phyloP scores from a whole-genome alignment of 2,888 invertebrate species.

The Auanema sp. region DNA sequence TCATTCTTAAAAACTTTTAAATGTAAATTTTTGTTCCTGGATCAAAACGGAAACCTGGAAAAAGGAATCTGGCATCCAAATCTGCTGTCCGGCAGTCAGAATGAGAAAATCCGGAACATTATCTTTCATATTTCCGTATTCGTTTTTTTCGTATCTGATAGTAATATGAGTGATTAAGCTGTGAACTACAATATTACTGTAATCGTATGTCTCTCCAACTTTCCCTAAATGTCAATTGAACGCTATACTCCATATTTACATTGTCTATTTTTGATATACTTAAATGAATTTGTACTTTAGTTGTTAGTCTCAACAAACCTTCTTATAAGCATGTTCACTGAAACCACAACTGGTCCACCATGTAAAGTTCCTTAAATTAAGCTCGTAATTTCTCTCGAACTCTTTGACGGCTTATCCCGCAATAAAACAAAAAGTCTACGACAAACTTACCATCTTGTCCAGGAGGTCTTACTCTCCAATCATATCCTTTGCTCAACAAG shows the following conservation, averaged over 20 bases:
- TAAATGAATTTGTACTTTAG: background rate
- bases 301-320: slow-evolving; percentile 24
- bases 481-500: slow-evolving; percentile 57
- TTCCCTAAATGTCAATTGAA: slow-evolving; percentile 93
- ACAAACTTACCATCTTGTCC: slow-evolving; percentile 37
- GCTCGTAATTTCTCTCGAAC: background rate
- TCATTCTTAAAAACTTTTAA: slow-evolving; percentile 78
- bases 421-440: background rate
- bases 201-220: slow-evolving; percentile 90
- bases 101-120: slow-evolving; percentile 59
- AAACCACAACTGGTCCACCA: slow-evolving; percentile 55
- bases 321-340: slow-evolving; percentile 60
- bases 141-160: slow-evolving; percentile 32
- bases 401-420: too few relatives aligned
- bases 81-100: slow-evolving; percentile 72
- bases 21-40: background rate
- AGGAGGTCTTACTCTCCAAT: slow-evolving; percentile 60
- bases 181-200: slow-evolving; percentile 32
- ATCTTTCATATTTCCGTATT: slow-evolving; percentile 70
- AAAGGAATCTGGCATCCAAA: slow-evolving; percentile 97
- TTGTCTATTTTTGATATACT: slow-evolving; percentile 64
- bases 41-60: slow-evolving; percentile 66
- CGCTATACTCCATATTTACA: slow-evolving; percentile 71
- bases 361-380: slow-evolving; percentile 27
- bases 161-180: background rate